These are phyloP conservation scores for Bombyx mandarina DNA, from an alignment of 1,140 invertebrate genomes.

Conservation along the genomic window DNA sequence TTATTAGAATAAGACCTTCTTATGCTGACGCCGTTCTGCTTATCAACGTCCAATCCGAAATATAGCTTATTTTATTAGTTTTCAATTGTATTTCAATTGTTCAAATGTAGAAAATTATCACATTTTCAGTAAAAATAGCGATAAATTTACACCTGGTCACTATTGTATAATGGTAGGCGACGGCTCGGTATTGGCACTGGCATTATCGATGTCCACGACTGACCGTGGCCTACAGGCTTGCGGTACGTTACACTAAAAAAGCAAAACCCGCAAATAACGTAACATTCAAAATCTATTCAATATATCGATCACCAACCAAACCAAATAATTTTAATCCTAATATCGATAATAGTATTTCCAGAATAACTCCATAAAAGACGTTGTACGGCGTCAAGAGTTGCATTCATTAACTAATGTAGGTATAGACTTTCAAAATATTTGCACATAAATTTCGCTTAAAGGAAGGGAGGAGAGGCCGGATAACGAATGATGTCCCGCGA, in stretches of 20 bases:
- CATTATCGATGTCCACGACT: not conserved
- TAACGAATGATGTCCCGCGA: conserved; percentile 19
- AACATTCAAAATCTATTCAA: too few species aligned
- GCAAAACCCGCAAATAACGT: conserved; percentile 6
- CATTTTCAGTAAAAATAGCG: not conserved
- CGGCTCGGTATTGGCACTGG: not conserved
- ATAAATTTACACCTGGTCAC: not conserved
- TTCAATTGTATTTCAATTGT: too few species aligned
- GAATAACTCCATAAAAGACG: conserved; percentile 37
- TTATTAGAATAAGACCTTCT: too few species aligned
- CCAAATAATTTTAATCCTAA: too few species aligned
- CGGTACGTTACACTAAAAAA: not conserved
- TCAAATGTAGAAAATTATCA: too few species aligned
- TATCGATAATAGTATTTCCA: conserved; percentile 4
- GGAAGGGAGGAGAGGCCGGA: conserved; percentile 19
- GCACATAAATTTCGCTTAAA: conserved; percentile 51
- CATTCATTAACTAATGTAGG: conserved; percentile 65
- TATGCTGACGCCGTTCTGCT: too few species aligned
- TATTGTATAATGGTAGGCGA: not conserved
- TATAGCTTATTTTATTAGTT: too few species aligned
- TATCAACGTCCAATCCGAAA: too few species aligned
- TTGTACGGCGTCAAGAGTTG: conserved; percentile 33
- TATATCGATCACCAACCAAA: too few species aligned
- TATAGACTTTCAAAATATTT: conserved; percentile 60
- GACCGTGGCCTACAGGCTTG: not conserved